Percentiles rank a stretch among this genome's conserved stretches.
Conservation (phyloP, 2,113 vertebrate species). For the Progne subis region DNA sequence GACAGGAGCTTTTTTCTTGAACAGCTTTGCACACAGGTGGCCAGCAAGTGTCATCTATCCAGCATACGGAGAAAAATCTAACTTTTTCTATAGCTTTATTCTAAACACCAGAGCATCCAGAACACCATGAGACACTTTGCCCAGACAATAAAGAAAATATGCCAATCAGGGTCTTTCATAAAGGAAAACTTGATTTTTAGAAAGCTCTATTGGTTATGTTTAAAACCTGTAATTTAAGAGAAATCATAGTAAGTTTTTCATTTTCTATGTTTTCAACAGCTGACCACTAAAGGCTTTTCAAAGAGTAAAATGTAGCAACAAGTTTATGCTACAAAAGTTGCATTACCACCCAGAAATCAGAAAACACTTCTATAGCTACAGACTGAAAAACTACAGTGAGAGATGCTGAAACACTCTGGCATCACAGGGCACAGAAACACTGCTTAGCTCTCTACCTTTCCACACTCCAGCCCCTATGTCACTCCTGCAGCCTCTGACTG, state of each 20-base stretch:
- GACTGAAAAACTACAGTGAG: neutral
- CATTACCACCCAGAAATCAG: neutral
- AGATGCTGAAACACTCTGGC: neutral
- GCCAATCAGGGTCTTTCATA: neutral
- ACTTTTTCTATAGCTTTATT: neutral
- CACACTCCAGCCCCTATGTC: neutral
- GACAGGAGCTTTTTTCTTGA: neutral
- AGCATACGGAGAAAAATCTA: neutral
- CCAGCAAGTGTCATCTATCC: neutral
- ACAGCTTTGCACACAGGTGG: neutral
- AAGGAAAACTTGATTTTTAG: neutral
- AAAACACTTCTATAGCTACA: neutral
- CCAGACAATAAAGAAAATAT: neutral
- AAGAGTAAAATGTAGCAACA: rapidly evolving
- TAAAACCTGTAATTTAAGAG: neutral
- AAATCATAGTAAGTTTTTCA: neutral
- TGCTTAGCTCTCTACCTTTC: neutral
- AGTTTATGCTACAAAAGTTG: neutral
- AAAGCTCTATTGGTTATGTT: neutral
- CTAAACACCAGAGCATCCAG: neutral
- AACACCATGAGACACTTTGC: neutral
- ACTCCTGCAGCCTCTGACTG: neutral
- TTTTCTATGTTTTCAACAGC: neutral
- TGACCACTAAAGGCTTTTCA: neutral
- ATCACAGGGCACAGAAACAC: neutral